Evolutionary conservation across 2,888 invertebrate genomes (phyloP), one percentile per base, ranked within the genome.

Genomic region (Lycaena phlaeas): DNA sequence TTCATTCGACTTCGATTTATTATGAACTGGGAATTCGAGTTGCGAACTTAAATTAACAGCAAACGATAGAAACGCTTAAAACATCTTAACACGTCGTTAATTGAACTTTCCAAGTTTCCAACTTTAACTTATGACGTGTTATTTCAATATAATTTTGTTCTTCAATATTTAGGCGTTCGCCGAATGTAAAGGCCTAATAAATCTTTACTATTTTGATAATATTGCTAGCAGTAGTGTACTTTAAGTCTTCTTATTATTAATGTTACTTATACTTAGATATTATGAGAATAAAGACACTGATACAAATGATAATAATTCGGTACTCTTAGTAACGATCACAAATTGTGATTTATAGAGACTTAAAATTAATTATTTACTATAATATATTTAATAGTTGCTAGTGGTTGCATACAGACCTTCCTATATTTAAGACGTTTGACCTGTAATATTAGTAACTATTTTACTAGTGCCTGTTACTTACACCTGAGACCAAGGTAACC

Each of bases 391-490:
- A 12, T 34, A 34, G 34, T 70, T 67, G 70, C 71, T 65, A 71
- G 67, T 63, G 66, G 22, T 34, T 18, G n/a, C 0, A n/a, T 1
- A 30, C 3, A 5, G 7, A 31, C 15, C 17, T 34, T 68, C 70
- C 69, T 74, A 73, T 76, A 74, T 73, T 76, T 2, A 74, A 76
- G 69, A 74, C 73, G 75, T 76, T 75, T 72, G 67, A 73, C 68
- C 68, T 68, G 70, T 76, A 70, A 75, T 75, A 64, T 74, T 78
- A 74, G 76, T 70, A 66, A 71, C 65, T 70, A 61, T 71, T 66
- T 62, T 67, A 70, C 73, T 81, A 77, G 75, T 75, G 78, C 76
- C 73, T 78, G 75, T 69, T 69, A n/a, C n/a, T 69, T 69, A n/a
- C n/a, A n/a, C n/a, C n/a, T n/a, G n/a, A n/a, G n/a, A n/a, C n/a